Evolutionary conservation across 2,113 vertebrate species (phyloP).

Genomic region (Dasyprocta punctata): DNA sequence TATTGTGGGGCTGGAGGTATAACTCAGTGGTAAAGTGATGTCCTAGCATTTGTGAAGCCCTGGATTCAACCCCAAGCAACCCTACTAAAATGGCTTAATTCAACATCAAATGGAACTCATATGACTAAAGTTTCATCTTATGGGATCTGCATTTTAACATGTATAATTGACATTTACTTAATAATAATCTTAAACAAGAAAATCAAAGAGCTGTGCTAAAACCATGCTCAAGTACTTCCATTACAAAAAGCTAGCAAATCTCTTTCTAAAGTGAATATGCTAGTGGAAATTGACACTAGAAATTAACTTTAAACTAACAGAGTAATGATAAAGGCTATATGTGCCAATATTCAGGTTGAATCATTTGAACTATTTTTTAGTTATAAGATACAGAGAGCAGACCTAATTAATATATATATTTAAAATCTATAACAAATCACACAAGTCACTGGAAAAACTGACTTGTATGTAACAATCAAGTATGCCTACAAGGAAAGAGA

Average conservation of each 20-base stretch:
- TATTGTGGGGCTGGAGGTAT: background rate
- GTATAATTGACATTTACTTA: conserved; percentile 6
- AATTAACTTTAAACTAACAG: conserved; percentile 61
- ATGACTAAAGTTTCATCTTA: conserved; percentile 9
- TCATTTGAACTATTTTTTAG: conserved; percentile 15
- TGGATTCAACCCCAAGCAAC: background rate
- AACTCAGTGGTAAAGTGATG: background rate
- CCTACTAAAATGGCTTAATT: background rate
- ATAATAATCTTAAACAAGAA: background rate
- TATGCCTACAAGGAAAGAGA: background rate
- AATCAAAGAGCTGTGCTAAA: background rate
- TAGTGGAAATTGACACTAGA: conserved; percentile 24
- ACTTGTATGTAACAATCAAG: background rate
- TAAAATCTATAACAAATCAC: background rate
- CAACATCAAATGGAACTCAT: conserved; percentile 62
- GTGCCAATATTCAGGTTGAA: background rate
- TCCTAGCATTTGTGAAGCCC: background rate
- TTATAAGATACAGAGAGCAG: background rate
- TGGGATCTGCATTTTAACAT: background rate
- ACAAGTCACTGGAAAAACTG: background rate
- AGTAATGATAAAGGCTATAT: background rate
- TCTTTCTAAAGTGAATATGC: background rate
- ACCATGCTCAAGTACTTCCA: background rate
- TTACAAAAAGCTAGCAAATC: background rate
- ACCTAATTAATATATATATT: background rate